Evolutionary conservation across 2,113 vertebrate genomes (phyloP), one percentile per base, ranked within the genome.

Genomic region (Gnathonemus longibarbis): DNA sequence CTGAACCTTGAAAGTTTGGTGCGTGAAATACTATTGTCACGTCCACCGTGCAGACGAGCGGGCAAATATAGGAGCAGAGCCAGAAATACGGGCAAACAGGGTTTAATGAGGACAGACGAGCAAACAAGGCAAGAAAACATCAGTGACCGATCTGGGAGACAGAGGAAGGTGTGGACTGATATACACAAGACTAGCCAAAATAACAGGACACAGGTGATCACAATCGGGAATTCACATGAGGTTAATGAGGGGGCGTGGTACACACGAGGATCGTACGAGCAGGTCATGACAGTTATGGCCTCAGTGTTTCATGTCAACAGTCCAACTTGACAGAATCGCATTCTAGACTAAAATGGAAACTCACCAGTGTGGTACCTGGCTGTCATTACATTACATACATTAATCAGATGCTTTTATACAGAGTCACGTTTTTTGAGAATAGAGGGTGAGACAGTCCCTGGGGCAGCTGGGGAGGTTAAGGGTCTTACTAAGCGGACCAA

Each of bases 1-100:
- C 31, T 89, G 90, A 90, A 91, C 92, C 92, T 93, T 93, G 92
- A 93, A 88, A 88, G 45, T 92, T 91, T 83, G 49, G 89, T 58
- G 89, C 74, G 56, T 88, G 85, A 13, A 87, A 80, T 90, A 58
- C 46, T 52, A 52, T 52, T 52, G 13, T 52, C 13, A 17, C 3
- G 3, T 4, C 50, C 50, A 15, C 50, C 3, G 50, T 52, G 50
- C 50, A 52, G 50, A 52, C 13, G 13, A 52, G 13, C 13, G 3
- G 50, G 13, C 13, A 52, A 17, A 52, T 17, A 4, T 52, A 15
- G 50, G 50, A 1, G 50, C 13, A 3, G 50, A 52, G 50, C 50
- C 3, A 17, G 50, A 52, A 15, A 50, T 50, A 15, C 0, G 49
- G 49, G 49, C 2, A 50, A 50, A 50, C 13, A 1, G 49, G 49